phyloP scores from a whole-genome alignment of 2,797 vertebrate genomes.

The Rhinoraja longicauda region DNA sequence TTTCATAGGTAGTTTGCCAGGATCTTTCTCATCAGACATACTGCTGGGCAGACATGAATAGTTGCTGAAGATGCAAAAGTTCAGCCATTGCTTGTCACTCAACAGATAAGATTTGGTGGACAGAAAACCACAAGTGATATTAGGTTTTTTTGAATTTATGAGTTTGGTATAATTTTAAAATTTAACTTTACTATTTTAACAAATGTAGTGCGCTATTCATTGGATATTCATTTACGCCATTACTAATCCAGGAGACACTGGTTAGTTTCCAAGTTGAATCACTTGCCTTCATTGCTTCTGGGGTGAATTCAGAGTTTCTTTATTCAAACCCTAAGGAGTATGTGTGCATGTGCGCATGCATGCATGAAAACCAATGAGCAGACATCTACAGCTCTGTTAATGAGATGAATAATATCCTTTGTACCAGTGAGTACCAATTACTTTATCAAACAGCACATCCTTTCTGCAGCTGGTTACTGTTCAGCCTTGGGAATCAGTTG shows the following conservation, averaged over 20 bases:
- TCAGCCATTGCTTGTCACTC: neutral
- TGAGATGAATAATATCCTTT: neutral
- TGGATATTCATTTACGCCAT: neutral
- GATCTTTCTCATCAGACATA: neutral
- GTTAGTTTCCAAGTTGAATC: neutral
- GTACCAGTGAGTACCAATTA: neutral
- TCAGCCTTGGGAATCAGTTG: neutral
- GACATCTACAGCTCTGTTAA: neutral
- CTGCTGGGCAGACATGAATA: neutral
- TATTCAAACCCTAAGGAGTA: neutral
- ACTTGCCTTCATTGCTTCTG: neutral
- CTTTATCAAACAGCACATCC: neutral
- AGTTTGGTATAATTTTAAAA: neutral
- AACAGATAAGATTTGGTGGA: no score
- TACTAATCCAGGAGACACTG: neutral
- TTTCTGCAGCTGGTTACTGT: constrained; percentile 8
- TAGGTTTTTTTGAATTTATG: neutral
- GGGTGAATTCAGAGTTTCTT: neutral
- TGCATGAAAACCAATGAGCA: neutral
- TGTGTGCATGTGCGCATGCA: neutral
- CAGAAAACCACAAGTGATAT: neutral
- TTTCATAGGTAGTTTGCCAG: neutral
- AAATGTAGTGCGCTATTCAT: neutral
- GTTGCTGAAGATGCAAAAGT: neutral
- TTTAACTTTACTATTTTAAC: neutral